Conservation (phyloP, 2,797 vertebrate genomes). For the Rhinatrema bivittatum region DNA sequence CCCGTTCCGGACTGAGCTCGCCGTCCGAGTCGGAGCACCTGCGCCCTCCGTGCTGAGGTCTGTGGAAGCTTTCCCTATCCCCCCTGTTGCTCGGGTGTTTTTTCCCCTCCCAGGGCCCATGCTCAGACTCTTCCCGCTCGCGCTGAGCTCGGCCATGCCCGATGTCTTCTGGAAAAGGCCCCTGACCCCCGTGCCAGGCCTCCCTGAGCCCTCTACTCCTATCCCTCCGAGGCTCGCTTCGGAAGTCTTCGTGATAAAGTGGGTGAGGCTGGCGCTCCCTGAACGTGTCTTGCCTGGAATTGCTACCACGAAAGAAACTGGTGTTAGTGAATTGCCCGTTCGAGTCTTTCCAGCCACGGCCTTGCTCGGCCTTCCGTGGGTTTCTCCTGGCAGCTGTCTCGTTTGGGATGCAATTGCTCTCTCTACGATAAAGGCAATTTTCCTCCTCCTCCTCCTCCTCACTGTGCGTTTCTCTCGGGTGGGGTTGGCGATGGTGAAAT, state of each 20-base stretch:
- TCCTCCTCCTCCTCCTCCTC: conserved; percentile 21
- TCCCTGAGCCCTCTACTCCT: too few relatives aligned
- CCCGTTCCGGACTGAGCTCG: conserved; percentile 18
- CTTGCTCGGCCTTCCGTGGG: conserved; percentile 6
- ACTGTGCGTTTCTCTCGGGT: conserved; percentile 17
- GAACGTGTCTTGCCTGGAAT: not conserved
- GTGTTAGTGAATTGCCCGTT: not conserved
- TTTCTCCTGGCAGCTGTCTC: conserved; percentile 1
- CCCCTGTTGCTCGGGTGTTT: conserved; percentile 3
- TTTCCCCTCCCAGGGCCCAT: not conserved
- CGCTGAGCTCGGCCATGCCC: conserved; percentile 1
- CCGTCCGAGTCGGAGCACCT: conserved; percentile 39
- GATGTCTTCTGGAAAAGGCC: not conserved
- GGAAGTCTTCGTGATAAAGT: too few relatives aligned
- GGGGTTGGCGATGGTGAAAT: conserved; percentile 22
- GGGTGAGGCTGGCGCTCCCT: not conserved
- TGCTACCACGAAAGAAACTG: too few relatives aligned
- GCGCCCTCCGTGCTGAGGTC: conserved; percentile 18
- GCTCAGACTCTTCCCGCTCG: not conserved
- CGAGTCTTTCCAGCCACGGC: not conserved
- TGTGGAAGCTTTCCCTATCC: conserved; percentile 2
- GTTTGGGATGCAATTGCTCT: conserved; percentile 1
- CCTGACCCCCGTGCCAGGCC: conserved; percentile 1
- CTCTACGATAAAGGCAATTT: conserved; percentile 2
- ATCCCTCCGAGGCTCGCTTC: not conserved